Evolutionary conservation across 2,797 vertebrate genomes (phyloP).

Genomic region (Microtus obscurus): DNA sequence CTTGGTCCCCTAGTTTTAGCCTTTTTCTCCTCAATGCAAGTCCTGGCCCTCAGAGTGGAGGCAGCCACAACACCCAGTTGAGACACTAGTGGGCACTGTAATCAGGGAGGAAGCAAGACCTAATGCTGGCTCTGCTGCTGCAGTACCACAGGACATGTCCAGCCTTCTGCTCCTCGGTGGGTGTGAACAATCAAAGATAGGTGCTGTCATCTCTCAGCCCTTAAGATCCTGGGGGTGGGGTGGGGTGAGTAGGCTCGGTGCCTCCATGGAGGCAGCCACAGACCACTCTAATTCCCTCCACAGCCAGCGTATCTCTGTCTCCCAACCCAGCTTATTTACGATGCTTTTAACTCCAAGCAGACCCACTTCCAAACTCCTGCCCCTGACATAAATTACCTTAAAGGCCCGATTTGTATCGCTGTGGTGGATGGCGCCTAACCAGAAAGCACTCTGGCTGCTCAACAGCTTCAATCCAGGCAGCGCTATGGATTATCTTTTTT

Average conservation of each 20-base stretch:
- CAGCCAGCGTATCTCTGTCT: not conserved
- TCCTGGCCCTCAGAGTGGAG: too few species aligned
- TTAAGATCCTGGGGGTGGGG: too few species aligned
- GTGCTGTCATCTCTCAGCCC: not conserved
- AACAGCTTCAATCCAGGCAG: constrained; percentile 78
- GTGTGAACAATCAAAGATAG: fast-evolving
- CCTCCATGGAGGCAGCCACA: not conserved
- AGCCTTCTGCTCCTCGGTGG: fast-evolving
- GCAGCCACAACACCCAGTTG: not conserved
- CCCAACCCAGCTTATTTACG: constrained; percentile 84
- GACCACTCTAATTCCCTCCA: not conserved
- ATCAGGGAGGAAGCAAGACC: not conserved
- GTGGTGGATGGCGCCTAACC: constrained; percentile 82
- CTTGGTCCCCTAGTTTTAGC: not conserved
- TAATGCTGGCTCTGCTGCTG: fast-evolving
- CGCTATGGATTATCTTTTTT: constrained; percentile 70
- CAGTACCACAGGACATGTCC: not conserved
- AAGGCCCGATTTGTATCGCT: constrained; percentile 83
- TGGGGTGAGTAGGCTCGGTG: not conserved
- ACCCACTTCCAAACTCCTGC: constrained; percentile 83
- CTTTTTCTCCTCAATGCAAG: not conserved
- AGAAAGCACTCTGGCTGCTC: constrained; percentile 82
- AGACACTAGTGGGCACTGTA: not conserved
- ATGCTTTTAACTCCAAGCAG: constrained; percentile 87
- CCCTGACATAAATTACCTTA: constrained; percentile 85